phyloP scores from a whole-genome alignment of 2,113 vertebrate species.

The Hippocampus mohnikei region DNA sequence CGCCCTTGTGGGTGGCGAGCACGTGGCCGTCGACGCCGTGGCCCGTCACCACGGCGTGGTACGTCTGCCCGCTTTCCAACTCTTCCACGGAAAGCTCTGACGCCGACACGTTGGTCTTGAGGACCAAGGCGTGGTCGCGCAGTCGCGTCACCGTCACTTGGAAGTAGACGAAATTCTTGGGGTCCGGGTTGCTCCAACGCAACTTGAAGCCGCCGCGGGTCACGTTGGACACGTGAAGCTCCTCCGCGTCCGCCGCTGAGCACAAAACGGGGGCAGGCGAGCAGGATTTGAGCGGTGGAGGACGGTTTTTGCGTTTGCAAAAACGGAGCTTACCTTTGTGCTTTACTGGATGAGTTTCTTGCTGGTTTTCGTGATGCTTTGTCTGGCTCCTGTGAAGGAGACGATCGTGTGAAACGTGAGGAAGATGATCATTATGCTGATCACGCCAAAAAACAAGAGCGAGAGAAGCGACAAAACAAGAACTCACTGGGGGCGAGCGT shows the following conservation, averaged over 20 bases:
- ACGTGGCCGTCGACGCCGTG: constrained; percentile 69
- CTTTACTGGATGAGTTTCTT: constrained; percentile 53
- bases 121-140: constrained; percentile 72
- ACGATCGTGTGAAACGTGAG: background rate
- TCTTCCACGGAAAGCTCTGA: constrained; percentile 71
- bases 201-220: constrained; percentile 80
- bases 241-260: constrained; percentile 32
- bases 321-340: constrained; percentile 56
- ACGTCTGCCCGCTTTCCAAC: constrained; percentile 75
- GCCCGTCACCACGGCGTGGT: constrained; percentile 72
- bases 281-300: background rate
- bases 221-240: constrained; percentile 78
- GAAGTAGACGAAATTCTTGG: constrained; percentile 69
- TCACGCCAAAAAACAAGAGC: accelerated
- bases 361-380: constrained; percentile 58
- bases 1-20: constrained; percentile 72
- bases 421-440: background rate
- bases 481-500: constrained; percentile 81
- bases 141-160: constrained; percentile 77
- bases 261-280: too few relatives aligned
- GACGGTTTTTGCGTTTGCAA: background rate
- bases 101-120: constrained; percentile 81
- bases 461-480: background rate
- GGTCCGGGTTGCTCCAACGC: constrained; percentile 75
- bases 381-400: constrained; percentile 52